Evolutionary conservation across 2,797 vertebrate species (phyloP).

Genomic region (Monodelphis domestica): DNA sequence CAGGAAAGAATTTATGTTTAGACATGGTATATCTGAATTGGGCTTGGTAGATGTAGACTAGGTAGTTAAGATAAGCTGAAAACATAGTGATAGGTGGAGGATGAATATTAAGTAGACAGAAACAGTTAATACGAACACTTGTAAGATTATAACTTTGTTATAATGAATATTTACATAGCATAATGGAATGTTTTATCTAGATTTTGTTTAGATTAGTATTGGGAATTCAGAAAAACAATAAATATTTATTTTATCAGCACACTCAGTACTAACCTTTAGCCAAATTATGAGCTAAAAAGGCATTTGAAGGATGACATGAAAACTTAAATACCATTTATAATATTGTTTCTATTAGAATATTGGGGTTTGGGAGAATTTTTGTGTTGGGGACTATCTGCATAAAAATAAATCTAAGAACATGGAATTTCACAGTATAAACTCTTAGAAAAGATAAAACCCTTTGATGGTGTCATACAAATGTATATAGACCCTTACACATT

Average conservation of each 20-base stretch:
- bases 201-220: background rate
- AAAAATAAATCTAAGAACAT: background rate
- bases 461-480: background rate
- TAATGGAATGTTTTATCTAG: background rate
- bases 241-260: background rate
- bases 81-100: background rate
- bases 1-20: background rate
- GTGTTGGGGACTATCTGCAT: background rate
- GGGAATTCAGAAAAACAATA: background rate
- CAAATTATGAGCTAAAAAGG: background rate
- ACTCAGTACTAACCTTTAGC: background rate
- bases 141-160: background rate
- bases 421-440: slow-evolving; percentile 22
- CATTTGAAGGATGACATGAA: background rate
- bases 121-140: background rate
- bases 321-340: background rate
- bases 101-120: background rate
- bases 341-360: background rate
- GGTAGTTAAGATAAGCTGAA: background rate
- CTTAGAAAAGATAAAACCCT: background rate
- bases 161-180: background rate
- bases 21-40: background rate
- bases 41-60: background rate
- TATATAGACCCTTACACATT: background rate
- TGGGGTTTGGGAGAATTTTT: background rate